Evolutionary conservation across 2,113 vertebrate genomes (phyloP).

Genomic region (Chaenogobius annularis): DNA sequence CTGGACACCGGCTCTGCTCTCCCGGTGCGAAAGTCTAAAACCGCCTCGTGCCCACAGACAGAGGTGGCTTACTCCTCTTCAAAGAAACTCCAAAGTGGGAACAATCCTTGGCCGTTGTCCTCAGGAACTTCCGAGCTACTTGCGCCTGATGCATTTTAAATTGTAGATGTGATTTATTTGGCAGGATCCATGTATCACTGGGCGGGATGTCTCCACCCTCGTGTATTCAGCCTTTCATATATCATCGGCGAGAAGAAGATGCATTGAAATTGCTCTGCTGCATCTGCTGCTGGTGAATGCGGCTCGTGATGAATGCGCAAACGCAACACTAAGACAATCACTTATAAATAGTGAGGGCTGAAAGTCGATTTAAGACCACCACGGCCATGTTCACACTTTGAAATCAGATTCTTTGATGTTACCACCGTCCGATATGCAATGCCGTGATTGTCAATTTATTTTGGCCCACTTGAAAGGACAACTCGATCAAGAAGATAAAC

Average conservation of each 20-base stretch:
- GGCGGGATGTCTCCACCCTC: slow-evolving; percentile 15
- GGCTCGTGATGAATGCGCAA: neutral
- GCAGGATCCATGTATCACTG: slow-evolving; percentile 6
- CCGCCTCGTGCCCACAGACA: neutral
- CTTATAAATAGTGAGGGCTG: neutral
- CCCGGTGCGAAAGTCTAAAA: slow-evolving; percentile 24
- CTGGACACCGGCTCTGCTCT: slow-evolving; percentile 34
- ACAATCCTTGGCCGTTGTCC: slow-evolving; percentile 8
- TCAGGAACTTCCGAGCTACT: slow-evolving; percentile 19
- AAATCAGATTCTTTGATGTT: neutral
- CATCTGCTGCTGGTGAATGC: slow-evolving; percentile 7
- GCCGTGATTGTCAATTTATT: neutral
- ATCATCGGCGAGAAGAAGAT: slow-evolving; percentile 9
- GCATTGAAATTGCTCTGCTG: slow-evolving; percentile 3
- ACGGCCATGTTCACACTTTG: neutral
- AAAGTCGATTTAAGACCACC: neutral
- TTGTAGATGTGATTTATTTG: slow-evolving; percentile 19
- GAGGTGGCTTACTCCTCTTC: neutral
- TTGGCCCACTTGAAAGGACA: no score
- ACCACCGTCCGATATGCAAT: no score
- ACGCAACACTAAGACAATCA: neutral
- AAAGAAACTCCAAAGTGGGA: slow-evolving; percentile 17
- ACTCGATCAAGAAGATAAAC: no score
- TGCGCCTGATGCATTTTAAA: slow-evolving; percentile 17
- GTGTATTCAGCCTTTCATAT: slow-evolving; percentile 4